Evolutionary conservation across 1,140 invertebrate genomes (phyloP).

Genomic region (Teleopsis dalmanni): DNA sequence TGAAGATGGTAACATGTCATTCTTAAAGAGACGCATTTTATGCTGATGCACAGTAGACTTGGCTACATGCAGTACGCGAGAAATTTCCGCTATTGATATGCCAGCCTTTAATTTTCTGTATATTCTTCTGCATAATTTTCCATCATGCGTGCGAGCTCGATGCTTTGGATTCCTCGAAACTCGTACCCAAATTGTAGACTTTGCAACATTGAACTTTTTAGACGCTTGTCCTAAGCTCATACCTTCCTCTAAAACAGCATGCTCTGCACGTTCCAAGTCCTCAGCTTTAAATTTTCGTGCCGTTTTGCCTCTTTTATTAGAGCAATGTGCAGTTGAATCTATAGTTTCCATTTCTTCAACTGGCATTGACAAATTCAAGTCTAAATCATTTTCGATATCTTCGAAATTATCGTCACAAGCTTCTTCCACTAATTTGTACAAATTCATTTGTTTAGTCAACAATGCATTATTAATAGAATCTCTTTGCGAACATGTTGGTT

Average conservation of each 20-base stretch:
- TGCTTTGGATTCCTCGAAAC: conserved; percentile 4
- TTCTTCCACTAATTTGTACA: conserved; percentile 3
- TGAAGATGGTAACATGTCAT: not conserved
- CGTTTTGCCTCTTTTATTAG: not conserved
- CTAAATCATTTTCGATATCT: conserved; percentile 8
- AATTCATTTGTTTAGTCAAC: too few species aligned
- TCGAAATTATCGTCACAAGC: conserved; percentile 6
- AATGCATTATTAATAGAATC: too few species aligned
- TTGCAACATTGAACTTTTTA: conserved; percentile 5
- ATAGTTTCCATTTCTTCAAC: not conserved
- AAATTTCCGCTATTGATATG: conserved; percentile 4
- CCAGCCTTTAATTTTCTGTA: conserved; percentile 3
- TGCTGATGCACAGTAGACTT: conserved; percentile 7
- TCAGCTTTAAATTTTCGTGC: not conserved
- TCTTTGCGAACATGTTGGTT: too few species aligned
- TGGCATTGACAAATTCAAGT: not conserved
- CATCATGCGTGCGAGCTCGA: not conserved
- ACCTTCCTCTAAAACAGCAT: conserved; percentile 3
- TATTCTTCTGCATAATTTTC: not conserved
- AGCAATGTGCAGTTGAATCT: not conserved
- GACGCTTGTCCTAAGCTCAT: conserved; percentile 6
- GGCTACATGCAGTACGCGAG: conserved; percentile 2
- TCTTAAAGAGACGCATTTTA: conserved; percentile 3
- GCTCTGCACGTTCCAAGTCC: not conserved
- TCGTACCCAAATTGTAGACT: conserved; percentile 2